Base-by-base conservation (phyloP, 2,113 vertebrate genomes). In the Sprattus sprattus region DNA sequence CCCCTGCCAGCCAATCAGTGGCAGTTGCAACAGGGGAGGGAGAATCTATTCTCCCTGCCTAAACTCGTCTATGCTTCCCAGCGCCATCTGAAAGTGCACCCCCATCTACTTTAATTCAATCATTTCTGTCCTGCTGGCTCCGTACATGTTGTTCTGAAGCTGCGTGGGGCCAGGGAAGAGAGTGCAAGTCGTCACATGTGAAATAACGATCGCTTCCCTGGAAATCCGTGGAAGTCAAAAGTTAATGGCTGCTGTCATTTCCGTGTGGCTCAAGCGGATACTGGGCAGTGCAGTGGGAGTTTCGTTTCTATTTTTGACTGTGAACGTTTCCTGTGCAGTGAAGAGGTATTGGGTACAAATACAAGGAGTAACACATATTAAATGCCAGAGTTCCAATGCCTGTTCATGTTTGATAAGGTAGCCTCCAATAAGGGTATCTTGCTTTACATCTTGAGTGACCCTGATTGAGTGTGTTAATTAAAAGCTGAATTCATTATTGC, bases 51-150 rank as follows among this genome's bases (percentile, higher is more conserved):
- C 64, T 67, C 64, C n/a, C n/a, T 3, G 10, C 7, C 39, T 67
- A 25, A 25, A 67, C 25, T 28, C 25, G 20, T 64, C 64, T 28
- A 9, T 25, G 22, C 64, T 28, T 25, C 64, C 64, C 64, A 67
- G 64, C 9, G n/a, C n/a, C 18, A 25, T 11, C 64, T 71, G 64
- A 71, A 32, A 10, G 25, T 13, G 25, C 25, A 4, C 18, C 54
- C 18, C 82, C 57, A 47, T 54, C 22, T 71, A 84, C 80, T 71
- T 81, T 54, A 88, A 88, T 89, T 50, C 83, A 44, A 84, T 87
- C 18, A 85, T 88, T 87, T 88, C 87, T 84, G 25, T 86, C 84
- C 44, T 46, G 54, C 60, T 82, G 71, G 46, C 86, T 88, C 81
- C 84, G 71, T 45, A 83, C 54, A 84, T 50, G 47, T 22, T 82